Evolutionary conservation across 2,888 invertebrate genomes (phyloP), one percentile per base, ranked within the genome.

Genomic region (Endotricha flammealis): DNA sequence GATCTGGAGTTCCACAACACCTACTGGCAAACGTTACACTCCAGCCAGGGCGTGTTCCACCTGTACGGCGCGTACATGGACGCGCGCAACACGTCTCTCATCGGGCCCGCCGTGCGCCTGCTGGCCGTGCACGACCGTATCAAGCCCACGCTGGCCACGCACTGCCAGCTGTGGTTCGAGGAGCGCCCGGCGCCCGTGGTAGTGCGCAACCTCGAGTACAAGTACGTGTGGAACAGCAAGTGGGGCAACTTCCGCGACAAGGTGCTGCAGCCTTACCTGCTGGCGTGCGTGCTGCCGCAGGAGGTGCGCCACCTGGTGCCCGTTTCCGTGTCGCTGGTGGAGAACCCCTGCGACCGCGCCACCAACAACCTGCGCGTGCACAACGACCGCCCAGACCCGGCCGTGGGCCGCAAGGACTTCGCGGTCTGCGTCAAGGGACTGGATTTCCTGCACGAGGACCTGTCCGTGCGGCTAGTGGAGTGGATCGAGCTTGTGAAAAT

Each of bases 221-320:
- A 96, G 71, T 96, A 96, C 73, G 94, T 96, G 53, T 97, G 97
- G 97, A 94, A 95, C 73, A 92, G 92, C 57, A 95, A 95, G 75
- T 97, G 96, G 97, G 96, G 96, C 40, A 96, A 96, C 79, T 95
- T 95, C 80, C 93, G 94, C 66, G 94, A 96, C 74, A 93, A 93
- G 34, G 93, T 96, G 46, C 94, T 95, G 70, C 96, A 97, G 79
- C 96, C 97, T 0, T 97, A 95, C 71, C 88, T 97, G 52, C 91
- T 95, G 47, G 95, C 96, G 11, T 97, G 97, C 76, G 93, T 94
- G 64, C 90, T 97, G 53, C 96, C 97, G 0, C 89, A 90, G 44
- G 89, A 90, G 10, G 92, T 93, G 70, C 89, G 90, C 35, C 88
- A 91, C 39, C 88, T 91, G 9, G 90, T 92, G 10, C 96, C 96